Base-by-base conservation (phyloP, 2,113 vertebrate species). In the Ophiodon elongatus region DNA sequence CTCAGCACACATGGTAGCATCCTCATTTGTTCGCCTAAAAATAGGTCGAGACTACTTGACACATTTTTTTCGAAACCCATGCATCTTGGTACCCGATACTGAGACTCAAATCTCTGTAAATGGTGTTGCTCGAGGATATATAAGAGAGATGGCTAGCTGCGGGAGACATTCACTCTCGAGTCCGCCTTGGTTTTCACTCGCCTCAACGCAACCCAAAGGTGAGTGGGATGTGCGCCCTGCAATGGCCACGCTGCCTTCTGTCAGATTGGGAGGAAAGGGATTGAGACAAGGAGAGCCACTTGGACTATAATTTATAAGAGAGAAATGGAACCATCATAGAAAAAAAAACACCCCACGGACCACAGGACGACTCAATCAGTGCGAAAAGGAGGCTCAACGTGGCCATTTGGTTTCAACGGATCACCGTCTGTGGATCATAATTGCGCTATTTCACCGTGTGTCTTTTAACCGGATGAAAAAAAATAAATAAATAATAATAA, bases 11-110 rank as follows among this genome's bases (percentile, higher is more conserved):
- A 92, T 94, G 94, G 84, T 85, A 93, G 82, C 92, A 94, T 93
- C 92, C 92, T 94, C 91, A 90, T 95, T 93, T 95, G 91, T 94
- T 92, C 85, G 7, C 85, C 93, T 95, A 95, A 96, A 95, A 95
- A 95, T 96, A 96, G 93, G 27, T 86, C 73, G 25, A 54, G 93
- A 92, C 95, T 89, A 96, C 73, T 96, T 89, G 94, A 95, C 95
- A 95, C 91, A 95, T 96, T 95, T 96, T 27, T 95, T 93, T 94
- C 52, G 92, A 95, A 94, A 94, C 91, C 85, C 89, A 89, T 91
- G 92, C 89, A 94, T 94, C 89, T 94, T 87, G 88, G 94, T 91
- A 96, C 90, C 92, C 56, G 91, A 95, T 93, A 95, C 94, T 85
- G 90, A 86, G 85, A 88, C 81, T 85, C 88, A 86, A 94, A 93